Percentiles rank a stretch among this genome's conserved stretches.
Conservation (phyloP, 2,113 vertebrate species). For the Psittacula cyanocephala region DNA sequence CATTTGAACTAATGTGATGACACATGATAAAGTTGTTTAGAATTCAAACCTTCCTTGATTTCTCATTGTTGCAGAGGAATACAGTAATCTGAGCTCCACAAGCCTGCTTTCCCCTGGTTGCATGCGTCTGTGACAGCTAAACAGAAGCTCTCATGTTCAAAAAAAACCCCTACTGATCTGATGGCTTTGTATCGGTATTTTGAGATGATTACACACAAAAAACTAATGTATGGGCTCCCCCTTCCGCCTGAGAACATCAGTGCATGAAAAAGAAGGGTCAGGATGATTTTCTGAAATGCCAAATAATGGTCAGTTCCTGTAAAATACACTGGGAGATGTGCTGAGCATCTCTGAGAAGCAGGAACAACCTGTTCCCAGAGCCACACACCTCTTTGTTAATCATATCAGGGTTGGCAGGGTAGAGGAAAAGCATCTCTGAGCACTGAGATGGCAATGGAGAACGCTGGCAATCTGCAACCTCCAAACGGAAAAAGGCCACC, state of each 20-base stretch:
- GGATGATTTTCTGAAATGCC: neutral
- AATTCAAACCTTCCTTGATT: constrained; percentile 11
- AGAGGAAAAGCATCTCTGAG: neutral
- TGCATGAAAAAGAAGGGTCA: neutral
- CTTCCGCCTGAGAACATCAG: constrained; percentile 37
- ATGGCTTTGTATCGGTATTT: neutral
- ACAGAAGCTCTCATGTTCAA: neutral
- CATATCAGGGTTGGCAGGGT: rapidly evolving
- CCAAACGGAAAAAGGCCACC: neutral
- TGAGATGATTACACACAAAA: neutral
- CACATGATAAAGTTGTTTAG: constrained; percentile 3
- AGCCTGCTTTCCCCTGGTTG: neutral
- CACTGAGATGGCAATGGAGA: rapidly evolving
- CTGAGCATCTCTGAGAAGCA: neutral
- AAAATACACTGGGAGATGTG: neutral
- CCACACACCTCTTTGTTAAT: neutral
- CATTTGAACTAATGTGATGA: neutral
- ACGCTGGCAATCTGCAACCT: neutral
- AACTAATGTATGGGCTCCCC: constrained; percentile 47
- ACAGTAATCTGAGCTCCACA: neutral
- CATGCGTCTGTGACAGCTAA: neutral
- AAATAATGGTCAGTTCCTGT: neutral
- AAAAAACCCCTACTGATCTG: neutral
- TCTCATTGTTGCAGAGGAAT: neutral
- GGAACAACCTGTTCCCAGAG: neutral